Base-by-base conservation (phyloP, 2,113 vertebrate genomes). In the Xiphophorus maculatus region DNA sequence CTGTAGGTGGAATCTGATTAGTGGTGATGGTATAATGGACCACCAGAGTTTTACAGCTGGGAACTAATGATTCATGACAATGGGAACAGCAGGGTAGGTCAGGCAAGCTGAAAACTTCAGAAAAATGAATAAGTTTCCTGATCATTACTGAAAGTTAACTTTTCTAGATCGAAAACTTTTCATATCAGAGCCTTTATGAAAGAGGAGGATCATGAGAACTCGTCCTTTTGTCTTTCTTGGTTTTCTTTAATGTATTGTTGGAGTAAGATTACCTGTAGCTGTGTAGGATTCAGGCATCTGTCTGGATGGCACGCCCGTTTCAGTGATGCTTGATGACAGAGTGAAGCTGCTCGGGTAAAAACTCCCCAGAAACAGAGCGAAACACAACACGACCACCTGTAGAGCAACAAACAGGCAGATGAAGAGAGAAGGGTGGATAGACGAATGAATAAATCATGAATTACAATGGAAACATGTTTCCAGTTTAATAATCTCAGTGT, bases 381-480 rank as follows among this genome's bases (percentile, higher is more conserved):
- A 99, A 85, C 97, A 99, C 75, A 99, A 86, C 76, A 96, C 96
- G 14, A 97, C 94, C 81, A 97, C 96, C 98, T 99, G 25, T 19
- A 67, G 42, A 44, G 3, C 69, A 8, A 79, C 28, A 68, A 2
- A 68, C 8, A 76, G 54, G 42, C 48, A 9, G 25, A 12, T 62
- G 44, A 48, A 7, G 44, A 48, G 29, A 66, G 64, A 15, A 58
- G 14, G 7, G 48, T 25, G 25, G 10, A 32, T 37, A 37, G 32
- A n/a, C 12, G 5, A 12, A n/a, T 32, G 28, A 80, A 79, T 84
- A 58, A 35, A 80, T 83, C 62, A 86, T 77, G 42, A 83, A 69
- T 73, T 66, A 69, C 44, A 70, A 84, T 80, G 73, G 82, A 84
- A 84, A 69, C 85, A 88, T 87, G 77, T 74, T 81, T 72, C 69